Conservation (phyloP, 2,113 vertebrate species). For the Ramphastos sulfuratus region DNA sequence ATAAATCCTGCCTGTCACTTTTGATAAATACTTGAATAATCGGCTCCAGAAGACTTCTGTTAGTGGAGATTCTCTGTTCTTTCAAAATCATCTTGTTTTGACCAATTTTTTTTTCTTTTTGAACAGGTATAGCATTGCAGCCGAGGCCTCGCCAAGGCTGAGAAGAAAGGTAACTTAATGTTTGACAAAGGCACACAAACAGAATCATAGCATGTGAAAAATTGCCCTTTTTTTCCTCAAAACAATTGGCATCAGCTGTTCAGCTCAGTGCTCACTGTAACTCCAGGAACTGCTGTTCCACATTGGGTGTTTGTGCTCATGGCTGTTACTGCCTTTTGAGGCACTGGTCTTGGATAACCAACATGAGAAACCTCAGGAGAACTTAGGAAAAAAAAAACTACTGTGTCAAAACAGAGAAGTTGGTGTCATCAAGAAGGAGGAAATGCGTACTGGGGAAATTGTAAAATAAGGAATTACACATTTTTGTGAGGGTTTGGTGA, state of each 20-base stretch:
- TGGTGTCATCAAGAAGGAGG: neutral
- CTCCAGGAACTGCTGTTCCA: neutral
- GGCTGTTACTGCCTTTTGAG: neutral
- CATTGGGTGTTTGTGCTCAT: neutral
- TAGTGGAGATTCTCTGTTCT: neutral
- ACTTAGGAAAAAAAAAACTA: neutral
- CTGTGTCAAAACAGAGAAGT: neutral
- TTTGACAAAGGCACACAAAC: neutral
- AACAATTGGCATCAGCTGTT: neutral
- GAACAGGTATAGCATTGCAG: neutral
- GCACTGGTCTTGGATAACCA: neutral
- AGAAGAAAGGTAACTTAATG: neutral
- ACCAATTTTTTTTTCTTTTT: neutral
- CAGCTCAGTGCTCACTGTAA: neutral
- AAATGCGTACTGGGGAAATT: neutral
- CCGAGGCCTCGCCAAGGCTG: neutral
- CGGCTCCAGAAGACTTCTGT: neutral
- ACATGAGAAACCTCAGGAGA: neutral
- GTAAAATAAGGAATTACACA: neutral
- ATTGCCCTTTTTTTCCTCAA: neutral
- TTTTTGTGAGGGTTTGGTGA: neutral
- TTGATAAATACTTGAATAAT: neutral
- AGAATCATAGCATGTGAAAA: neutral
- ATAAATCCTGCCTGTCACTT: neutral
- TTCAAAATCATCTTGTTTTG: neutral